Evolutionary conservation across 2,888 invertebrate genomes (phyloP).

Genomic region (Parapristionchus giblindavisi): DNA sequence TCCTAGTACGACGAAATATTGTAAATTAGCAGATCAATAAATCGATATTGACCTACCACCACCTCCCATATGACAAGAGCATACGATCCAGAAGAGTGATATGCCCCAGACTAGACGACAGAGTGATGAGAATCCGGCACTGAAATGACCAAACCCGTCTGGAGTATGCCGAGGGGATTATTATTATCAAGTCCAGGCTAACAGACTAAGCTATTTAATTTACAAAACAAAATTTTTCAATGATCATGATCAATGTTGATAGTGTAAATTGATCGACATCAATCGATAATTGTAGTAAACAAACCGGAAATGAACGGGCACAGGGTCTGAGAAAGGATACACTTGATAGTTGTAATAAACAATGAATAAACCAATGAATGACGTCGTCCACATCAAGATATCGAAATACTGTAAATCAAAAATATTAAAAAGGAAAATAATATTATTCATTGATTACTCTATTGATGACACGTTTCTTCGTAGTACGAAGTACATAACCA

Average conservation of each 20-base stretch:
- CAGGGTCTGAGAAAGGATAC: neutral
- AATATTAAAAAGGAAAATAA: neutral
- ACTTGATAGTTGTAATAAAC: constrained; percentile 10
- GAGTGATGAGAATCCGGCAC: constrained; percentile 10
- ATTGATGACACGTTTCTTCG: constrained; percentile 6
- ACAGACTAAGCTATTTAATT: too few species aligned
- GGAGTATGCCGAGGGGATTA: too few species aligned
- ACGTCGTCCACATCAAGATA: neutral
- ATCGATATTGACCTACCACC: neutral
- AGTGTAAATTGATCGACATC: too few species aligned
- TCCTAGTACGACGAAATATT: neutral
- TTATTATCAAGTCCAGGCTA: too few species aligned
- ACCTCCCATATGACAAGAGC: constrained; percentile 13
- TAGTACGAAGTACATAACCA: neutral
- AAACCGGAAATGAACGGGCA: constrained; percentile 8
- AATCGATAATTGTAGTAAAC: too few species aligned
- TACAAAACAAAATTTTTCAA: too few species aligned
- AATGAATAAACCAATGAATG: neutral
- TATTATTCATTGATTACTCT: neutral
- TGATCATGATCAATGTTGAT: too few species aligned
- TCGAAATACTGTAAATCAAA: neutral
- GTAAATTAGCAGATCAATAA: neutral
- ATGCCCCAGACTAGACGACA: constrained; percentile 20
- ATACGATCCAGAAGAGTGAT: constrained; percentile 16
- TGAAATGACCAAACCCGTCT: neutral